These are phyloP conservation scores for Nothoprocta perdicaria DNA, from an alignment of 2,113 vertebrate genomes.

Conservation along the genomic window DNA sequence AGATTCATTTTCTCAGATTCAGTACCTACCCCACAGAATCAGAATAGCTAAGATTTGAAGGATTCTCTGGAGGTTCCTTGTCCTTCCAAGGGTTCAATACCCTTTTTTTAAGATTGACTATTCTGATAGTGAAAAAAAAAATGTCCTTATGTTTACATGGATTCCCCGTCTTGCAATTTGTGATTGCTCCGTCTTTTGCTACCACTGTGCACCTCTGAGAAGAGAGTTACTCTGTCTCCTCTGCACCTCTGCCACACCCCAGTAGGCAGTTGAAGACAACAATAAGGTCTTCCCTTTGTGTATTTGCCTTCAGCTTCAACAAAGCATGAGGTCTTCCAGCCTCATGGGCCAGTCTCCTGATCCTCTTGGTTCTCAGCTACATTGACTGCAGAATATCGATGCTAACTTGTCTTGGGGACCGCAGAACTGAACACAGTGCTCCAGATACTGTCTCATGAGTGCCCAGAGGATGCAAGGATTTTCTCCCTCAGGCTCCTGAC, in stretches of 20 bases:
- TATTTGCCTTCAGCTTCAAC: background rate
- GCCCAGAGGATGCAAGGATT: background rate
- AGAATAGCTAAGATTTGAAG: background rate
- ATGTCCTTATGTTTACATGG: background rate
- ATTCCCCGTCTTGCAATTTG: background rate
- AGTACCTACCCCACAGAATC: background rate
- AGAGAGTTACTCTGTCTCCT: background rate
- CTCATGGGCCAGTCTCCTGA: background rate
- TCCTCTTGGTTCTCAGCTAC: background rate
- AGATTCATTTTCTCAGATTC: background rate
- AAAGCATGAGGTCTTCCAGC: background rate
- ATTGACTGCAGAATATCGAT: background rate
- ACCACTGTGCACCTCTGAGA: background rate
- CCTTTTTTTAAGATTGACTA: background rate
- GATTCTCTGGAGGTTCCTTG: background rate
- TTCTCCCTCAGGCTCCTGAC: fast-evolving
- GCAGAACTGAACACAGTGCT: background rate
- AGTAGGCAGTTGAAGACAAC: fast-evolving
- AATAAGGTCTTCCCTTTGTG: background rate
- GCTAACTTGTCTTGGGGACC: background rate
- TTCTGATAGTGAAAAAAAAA: background rate
- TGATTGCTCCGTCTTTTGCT: background rate
- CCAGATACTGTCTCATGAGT: background rate
- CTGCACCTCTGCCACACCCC: background rate
- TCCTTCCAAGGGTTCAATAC: background rate